Percentiles rank a stretch among this genome's conserved stretches.
phyloP scores from a whole-genome alignment of 2,113 vertebrate genomes.

The Scartelaos histophorus region DNA sequence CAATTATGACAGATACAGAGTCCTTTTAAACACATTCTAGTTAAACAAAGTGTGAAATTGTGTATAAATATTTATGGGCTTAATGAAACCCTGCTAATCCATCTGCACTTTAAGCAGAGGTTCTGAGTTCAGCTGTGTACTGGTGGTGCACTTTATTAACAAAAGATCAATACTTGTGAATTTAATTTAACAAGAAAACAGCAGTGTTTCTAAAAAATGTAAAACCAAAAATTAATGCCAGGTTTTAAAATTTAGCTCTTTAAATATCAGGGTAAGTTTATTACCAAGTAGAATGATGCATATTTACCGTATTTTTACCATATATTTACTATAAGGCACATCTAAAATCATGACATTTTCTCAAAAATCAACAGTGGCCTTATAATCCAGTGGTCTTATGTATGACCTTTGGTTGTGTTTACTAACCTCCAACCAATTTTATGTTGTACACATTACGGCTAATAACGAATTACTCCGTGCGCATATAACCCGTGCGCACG shows the following conservation, averaged over 20 bases:
- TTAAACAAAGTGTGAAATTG: conserved; percentile 64
- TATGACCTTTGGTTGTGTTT: too few relatives aligned
- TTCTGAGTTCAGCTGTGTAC: conserved; percentile 25
- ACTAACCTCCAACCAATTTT: too few relatives aligned
- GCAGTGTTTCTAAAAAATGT: neutral
- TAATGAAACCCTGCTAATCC: conserved; percentile 49
- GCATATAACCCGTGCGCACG: too few relatives aligned
- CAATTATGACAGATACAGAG: conserved; percentile 49
- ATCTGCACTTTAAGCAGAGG: conserved; percentile 26
- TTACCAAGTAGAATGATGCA: neutral
- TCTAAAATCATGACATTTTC: too few relatives aligned
- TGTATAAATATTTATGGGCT: conserved; percentile 61
- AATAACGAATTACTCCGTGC: too few relatives aligned
- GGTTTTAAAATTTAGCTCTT: neutral
- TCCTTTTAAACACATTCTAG: conserved; percentile 29
- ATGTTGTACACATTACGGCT: too few relatives aligned
- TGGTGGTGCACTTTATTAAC: conserved; percentile 40
- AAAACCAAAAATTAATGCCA: neutral
- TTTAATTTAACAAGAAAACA: neutral
- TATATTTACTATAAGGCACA: too few relatives aligned
- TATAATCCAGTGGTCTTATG: too few relatives aligned
- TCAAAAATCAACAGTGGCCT: too few relatives aligned
- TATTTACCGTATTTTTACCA: too few relatives aligned
- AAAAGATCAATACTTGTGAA: conserved; percentile 26
- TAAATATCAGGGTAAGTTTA: neutral